Percentiles rank a stretch among this genome's conserved stretches.
Conservation (phyloP, 2,797 vertebrate genomes). For the Gymnodraco acuticeps region DNA sequence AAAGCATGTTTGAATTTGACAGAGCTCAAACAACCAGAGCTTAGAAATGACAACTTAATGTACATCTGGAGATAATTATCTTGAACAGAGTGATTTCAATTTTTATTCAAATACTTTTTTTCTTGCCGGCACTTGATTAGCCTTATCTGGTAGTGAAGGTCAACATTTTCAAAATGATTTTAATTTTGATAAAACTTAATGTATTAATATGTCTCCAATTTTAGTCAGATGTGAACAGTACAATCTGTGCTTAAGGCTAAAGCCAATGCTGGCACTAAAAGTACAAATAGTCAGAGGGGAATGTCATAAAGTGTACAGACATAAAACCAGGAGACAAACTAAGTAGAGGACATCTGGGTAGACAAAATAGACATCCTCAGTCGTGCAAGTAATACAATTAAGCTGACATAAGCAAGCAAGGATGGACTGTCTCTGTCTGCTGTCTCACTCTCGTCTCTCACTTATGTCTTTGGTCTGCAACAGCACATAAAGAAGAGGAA, state of each 20-base stretch:
- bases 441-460: slow-evolving; percentile 22
- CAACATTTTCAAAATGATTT: not conserved
- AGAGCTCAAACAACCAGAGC: not conserved
- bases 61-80: not conserved
- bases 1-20: no score
- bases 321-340: slow-evolving; percentile 24
- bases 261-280: not conserved
- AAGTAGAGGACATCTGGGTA: slow-evolving; percentile 16
- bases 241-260: not conserved
- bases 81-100: not conserved
- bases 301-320: slow-evolving; percentile 12
- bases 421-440: slow-evolving; percentile 6
- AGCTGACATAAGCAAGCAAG: slow-evolving; percentile 22
- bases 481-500: not conserved
- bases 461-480: not conserved
- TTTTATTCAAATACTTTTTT: not conserved
- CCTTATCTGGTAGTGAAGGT: not conserved
- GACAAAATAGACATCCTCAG: slow-evolving; percentile 25
- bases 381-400: slow-evolving; percentile 44
- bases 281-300: slow-evolving; percentile 19
- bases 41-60: no score
- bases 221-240: not conserved
- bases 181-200: not conserved
- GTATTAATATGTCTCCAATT: not conserved
- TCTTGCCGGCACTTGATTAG: not conserved